Conservation (phyloP, 2,797 vertebrate genomes). For the Petrocephalus sullivani region DNA sequence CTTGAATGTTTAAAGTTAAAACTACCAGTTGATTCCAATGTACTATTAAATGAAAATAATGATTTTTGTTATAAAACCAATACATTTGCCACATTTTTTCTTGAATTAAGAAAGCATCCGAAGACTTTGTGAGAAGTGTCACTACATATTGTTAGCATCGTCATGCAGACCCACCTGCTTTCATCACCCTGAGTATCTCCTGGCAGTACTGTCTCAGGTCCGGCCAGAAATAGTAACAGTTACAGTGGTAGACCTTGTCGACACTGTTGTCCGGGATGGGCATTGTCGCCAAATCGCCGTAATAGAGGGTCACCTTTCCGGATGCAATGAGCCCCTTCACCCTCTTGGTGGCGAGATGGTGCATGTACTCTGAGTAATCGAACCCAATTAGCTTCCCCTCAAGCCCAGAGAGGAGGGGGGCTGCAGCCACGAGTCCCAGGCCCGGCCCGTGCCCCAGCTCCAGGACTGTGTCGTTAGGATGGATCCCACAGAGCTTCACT, state of each 20-base stretch:
- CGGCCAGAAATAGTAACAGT: slow-evolving; percentile 72
- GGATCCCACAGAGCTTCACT: slow-evolving; percentile 52
- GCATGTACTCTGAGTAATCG: slow-evolving; percentile 68
- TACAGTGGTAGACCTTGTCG: slow-evolving; percentile 68
- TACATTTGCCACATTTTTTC: neutral
- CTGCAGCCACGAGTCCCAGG: slow-evolving; percentile 53
- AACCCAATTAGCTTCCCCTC: slow-evolving; percentile 59
- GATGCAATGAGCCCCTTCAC: slow-evolving; percentile 46
- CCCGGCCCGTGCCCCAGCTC: slow-evolving; percentile 63
- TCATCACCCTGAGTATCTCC: slow-evolving; percentile 64
- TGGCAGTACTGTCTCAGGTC: slow-evolving; percentile 48
- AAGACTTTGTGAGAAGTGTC: neutral
- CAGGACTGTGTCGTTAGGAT: slow-evolving; percentile 54
- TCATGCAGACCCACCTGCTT: slow-evolving; percentile 50
- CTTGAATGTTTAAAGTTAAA: neutral
- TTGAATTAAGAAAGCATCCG: neutral
- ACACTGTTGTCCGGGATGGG: slow-evolving; percentile 53
- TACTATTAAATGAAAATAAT: neutral
- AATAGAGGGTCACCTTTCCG: slow-evolving; percentile 54
- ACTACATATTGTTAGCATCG: neutral
- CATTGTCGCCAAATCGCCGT: slow-evolving; percentile 53
- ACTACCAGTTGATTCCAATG: neutral
- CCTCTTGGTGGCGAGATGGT: slow-evolving; percentile 50
- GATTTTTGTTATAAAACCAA: neutral
- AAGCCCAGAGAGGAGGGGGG: slow-evolving; percentile 45